Evolutionary conservation across 2,113 vertebrate genomes (phyloP).

Genomic region (Trichechus manatus): DNA sequence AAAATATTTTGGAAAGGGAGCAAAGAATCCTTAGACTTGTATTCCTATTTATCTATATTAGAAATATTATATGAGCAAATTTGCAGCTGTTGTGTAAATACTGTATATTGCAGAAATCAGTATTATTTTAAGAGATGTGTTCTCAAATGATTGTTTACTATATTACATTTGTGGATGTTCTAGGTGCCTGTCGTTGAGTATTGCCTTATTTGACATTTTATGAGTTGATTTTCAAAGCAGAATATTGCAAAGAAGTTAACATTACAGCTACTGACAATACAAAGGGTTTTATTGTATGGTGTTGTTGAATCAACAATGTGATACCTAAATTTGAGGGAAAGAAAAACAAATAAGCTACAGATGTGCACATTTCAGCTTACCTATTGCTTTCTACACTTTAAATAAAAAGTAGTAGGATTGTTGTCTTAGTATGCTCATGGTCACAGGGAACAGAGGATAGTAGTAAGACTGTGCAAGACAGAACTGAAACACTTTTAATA

Average conservation of each 20-base stretch:
- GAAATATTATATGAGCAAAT: conserved; percentile 85
- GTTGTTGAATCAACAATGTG: background rate
- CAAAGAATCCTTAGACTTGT: conserved; percentile 81
- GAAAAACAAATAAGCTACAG: background rate
- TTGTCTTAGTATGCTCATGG: background rate
- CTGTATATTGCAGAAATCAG: conserved; percentile 90
- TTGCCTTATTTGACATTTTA: conserved; percentile 84
- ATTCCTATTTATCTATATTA: conserved; percentile 87
- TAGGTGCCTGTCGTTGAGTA: conserved; percentile 79
- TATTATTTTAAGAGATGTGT: conserved; percentile 87
- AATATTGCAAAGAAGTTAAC: conserved; percentile 47
- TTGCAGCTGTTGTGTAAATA: conserved; percentile 90
- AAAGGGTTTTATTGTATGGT: background rate
- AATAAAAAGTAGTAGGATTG: background rate
- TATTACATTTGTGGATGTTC: conserved; percentile 80
- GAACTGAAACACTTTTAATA: background rate
- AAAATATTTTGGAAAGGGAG: conserved; percentile 79
- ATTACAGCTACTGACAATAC: conserved; percentile 54
- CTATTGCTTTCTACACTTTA: background rate
- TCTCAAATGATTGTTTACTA: conserved; percentile 83
- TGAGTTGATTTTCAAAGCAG: conserved; percentile 71
- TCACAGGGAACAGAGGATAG: background rate
- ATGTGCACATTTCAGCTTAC: background rate
- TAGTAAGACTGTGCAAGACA: background rate
- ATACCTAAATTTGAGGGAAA: background rate